Percentiles rank a stretch among this genome's conserved stretches.
phyloP scores from a whole-genome alignment of 2,888 invertebrate genomes.

The Hirtodrosophila cameraria region DNA sequence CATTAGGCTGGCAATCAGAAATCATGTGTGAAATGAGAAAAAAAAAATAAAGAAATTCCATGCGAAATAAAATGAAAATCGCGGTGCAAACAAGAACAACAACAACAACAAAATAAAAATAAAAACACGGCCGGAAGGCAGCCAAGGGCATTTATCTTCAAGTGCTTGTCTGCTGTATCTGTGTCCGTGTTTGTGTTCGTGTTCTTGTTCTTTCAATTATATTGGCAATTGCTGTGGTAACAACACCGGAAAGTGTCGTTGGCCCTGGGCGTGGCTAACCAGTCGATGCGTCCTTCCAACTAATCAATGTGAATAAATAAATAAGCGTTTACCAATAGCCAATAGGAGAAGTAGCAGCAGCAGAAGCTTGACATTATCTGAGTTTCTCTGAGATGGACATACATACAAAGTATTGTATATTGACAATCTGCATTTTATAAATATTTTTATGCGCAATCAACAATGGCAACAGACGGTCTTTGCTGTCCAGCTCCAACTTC shows the following conservation, averaged over 20 bases:
- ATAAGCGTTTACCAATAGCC: slow-evolving; percentile 61
- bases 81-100: slow-evolving; percentile 53
- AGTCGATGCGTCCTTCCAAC: slow-evolving; percentile 44
- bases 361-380: slow-evolving; percentile 33
- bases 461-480: slow-evolving; percentile 53
- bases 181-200: slow-evolving; percentile 1
- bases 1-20: slow-evolving; percentile 82
- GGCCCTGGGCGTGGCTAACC: slow-evolving; percentile 39
- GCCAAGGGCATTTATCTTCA: slow-evolving; percentile 63
- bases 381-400: slow-evolving; percentile 8
- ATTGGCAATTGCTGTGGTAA: slow-evolving; percentile 72
- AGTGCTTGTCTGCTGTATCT: slow-evolving; percentile 38
- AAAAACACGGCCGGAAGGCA: slow-evolving; percentile 47
- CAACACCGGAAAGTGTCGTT: slow-evolving; percentile 46
- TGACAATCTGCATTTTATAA: slow-evolving; percentile 78
- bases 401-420: slow-evolving; percentile 40
- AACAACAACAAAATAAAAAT: slow-evolving; percentile 29
- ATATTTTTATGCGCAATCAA: slow-evolving; percentile 73
- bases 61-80: slow-evolving; percentile 73
- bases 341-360: slow-evolving; percentile 1
- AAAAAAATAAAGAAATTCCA: slow-evolving; percentile 45
- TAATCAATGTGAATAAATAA: slow-evolving; percentile 69
- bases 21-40: slow-evolving; percentile 79
- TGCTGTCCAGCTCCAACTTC: slow-evolving; percentile 12
- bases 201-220: slow-evolving; percentile 61